These are phyloP conservation scores for Geopemphigus sp. DNA, from an alignment of 1,140 invertebrate species.

Conservation along the genomic window DNA sequence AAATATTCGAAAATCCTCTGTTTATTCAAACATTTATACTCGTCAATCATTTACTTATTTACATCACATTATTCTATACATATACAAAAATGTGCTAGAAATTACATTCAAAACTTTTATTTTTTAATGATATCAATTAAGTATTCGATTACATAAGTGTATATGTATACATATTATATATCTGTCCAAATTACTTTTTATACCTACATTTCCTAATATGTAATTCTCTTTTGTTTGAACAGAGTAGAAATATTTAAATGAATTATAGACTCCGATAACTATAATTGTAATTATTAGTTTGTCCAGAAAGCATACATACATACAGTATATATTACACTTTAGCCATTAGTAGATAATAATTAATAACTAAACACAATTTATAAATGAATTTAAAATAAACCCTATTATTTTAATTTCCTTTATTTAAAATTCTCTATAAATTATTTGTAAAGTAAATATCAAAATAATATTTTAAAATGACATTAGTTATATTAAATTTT, in stretches of 20 bases:
- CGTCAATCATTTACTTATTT: background rate
- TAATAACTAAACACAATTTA: background rate
- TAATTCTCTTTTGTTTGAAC: too few species aligned
- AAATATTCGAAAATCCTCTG: background rate
- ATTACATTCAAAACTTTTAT: background rate
- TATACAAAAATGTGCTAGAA: background rate
- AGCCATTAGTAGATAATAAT: too few species aligned
- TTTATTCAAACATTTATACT: background rate
- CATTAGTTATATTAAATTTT: background rate
- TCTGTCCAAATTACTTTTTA: background rate
- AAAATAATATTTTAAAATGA: background rate
- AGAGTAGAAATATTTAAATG: too few species aligned
- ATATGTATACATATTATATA: background rate
- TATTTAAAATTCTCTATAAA: too few species aligned
- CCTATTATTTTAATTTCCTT: too few species aligned
- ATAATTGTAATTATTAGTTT: too few species aligned
- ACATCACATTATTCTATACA: background rate
- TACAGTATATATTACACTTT: background rate
- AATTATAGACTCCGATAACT: too few species aligned
- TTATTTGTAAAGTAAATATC: background rate
- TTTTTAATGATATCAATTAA: background rate
- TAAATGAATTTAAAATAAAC: background rate
- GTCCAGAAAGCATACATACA: background rate
- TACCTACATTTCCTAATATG: too few species aligned
- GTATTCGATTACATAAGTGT: background rate